Conservation (phyloP, 1,140 invertebrate species). For the Dendroctonus valens region DNA sequence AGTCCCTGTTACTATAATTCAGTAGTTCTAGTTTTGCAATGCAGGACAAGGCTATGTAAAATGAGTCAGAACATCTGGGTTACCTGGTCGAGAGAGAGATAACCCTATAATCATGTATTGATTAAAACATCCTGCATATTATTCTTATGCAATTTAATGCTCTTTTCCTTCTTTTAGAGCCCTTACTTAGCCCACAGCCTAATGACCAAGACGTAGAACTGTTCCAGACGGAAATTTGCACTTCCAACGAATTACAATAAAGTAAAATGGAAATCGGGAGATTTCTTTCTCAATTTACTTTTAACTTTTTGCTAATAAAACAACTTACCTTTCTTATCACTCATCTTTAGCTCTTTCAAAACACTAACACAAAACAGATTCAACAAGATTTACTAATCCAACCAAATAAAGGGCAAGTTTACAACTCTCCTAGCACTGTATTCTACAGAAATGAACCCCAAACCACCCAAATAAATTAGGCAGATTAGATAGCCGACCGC, state of each 20-base stretch:
- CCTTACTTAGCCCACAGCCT: constrained; percentile 3
- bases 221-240: constrained; percentile 24
- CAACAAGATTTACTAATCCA: not conserved
- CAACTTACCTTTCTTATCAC: constrained; percentile 44
- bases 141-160: constrained; percentile 39
- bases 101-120: constrained; percentile 44
- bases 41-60: constrained; percentile 45
- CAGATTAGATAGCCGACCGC: constrained; percentile 13
- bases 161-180: constrained; percentile 30
- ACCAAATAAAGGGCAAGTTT: constrained; percentile 4
- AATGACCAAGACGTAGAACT: not conserved
- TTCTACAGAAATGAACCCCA: constrained; percentile 13
- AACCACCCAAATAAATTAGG: not conserved
- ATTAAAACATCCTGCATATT: constrained; percentile 45
- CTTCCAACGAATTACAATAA: constrained; percentile 24
- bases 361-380: constrained; percentile 15
- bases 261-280: constrained; percentile 5
- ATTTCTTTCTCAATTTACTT: not conserved
- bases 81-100: constrained; percentile 45
- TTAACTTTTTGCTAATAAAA: not conserved
- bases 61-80: constrained; percentile 43
- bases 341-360: constrained; percentile 31
- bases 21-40: constrained; percentile 39
- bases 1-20: constrained; percentile 42
- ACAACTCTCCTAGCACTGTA: constrained; percentile 10